These are phyloP conservation scores for Pachyrhynchus sulphureomaculatus DNA, from an alignment of 1,140 invertebrate species.

Conservation along the genomic window DNA sequence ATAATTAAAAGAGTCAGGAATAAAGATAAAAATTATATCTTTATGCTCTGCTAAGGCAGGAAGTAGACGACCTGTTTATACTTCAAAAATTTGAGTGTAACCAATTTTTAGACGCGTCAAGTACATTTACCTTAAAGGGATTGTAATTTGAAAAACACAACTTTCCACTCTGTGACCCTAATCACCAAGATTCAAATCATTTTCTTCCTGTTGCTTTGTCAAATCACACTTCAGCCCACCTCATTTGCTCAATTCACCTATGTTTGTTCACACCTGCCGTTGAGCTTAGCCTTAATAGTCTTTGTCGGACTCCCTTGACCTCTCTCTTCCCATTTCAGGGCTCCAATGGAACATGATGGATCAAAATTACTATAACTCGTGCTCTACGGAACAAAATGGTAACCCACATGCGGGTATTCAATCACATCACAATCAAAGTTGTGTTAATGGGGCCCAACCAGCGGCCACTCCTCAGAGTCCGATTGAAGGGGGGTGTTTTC, in stretches of 20 bases:
- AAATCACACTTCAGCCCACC: too few relatives aligned
- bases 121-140: too few relatives aligned
- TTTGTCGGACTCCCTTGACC: slow-evolving; percentile 7
- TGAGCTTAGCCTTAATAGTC: slow-evolving; percentile 47
- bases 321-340: slow-evolving; percentile 57
- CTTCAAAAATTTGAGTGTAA: too few relatives aligned
- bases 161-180: too few relatives aligned
- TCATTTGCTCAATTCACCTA: background rate
- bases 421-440: background rate
- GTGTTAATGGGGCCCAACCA: background rate
- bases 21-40: too few relatives aligned
- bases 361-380: slow-evolving; percentile 62
- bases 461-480: background rate
- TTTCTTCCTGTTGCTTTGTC: too few relatives aligned
- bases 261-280: slow-evolving; percentile 41
- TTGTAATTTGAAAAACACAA: too few relatives aligned
- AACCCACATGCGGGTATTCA: slow-evolving; percentile 35
- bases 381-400: slow-evolving; percentile 52
- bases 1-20: too few relatives aligned
- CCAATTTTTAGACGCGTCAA: too few relatives aligned
- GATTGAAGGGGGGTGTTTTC: background rate
- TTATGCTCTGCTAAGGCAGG: too few relatives aligned
- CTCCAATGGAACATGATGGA: slow-evolving; percentile 71
- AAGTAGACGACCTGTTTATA: too few relatives aligned
- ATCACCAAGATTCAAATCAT: too few relatives aligned